Percentiles rank a stretch among this genome's conserved stretches.
phyloP scores from a whole-genome alignment of 2,797 vertebrate species.

The Amniataba percoides region DNA sequence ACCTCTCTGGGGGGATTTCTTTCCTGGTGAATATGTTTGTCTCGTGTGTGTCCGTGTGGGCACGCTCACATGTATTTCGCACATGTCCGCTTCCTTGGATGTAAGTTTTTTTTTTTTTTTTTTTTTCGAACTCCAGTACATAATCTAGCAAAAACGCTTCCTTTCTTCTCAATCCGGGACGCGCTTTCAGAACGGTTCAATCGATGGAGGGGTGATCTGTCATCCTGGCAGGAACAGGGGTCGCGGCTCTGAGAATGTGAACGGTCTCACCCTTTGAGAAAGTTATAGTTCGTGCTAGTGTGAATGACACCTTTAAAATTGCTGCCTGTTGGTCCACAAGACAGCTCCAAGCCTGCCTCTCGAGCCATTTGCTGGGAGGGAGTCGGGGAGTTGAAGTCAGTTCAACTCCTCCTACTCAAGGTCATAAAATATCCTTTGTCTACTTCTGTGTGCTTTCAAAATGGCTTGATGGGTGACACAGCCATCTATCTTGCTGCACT shows the following conservation, averaged over 20 bases:
- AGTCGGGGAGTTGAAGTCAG: constrained; percentile 23
- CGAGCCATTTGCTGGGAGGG: not conserved
- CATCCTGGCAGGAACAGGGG: constrained; percentile 4
- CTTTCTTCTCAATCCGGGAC: not conserved
- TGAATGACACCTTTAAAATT: constrained; percentile 59
- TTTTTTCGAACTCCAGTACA: not conserved
- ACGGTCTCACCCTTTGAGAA: constrained; percentile 29
- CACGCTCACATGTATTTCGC: not conserved
- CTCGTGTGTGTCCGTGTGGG: constrained; percentile 30
- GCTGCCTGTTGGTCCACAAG: constrained; percentile 31
- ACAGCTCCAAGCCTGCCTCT: constrained; percentile 21
- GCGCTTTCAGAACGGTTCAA: not conserved
- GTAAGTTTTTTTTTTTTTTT: not conserved
- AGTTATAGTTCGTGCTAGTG: constrained; percentile 7
- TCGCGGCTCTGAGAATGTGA: constrained; percentile 32
- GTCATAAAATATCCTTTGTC: constrained; percentile 41
- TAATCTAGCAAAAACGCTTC: not conserved
- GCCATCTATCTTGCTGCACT: constrained; percentile 47
- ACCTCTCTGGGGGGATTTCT: constrained; percentile 62
- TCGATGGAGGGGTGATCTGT: not conserved
- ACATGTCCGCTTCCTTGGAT: not conserved
- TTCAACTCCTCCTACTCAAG: constrained; percentile 31
- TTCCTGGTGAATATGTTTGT: constrained; percentile 49
- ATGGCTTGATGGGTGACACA: constrained; percentile 41
- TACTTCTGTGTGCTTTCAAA: constrained; percentile 42